Percentiles rank a stretch among this genome's conserved stretches.
Evolutionary conservation across 2,888 invertebrate genomes (phyloP).

Genomic region (Tricholauxania praeusta): DNA sequence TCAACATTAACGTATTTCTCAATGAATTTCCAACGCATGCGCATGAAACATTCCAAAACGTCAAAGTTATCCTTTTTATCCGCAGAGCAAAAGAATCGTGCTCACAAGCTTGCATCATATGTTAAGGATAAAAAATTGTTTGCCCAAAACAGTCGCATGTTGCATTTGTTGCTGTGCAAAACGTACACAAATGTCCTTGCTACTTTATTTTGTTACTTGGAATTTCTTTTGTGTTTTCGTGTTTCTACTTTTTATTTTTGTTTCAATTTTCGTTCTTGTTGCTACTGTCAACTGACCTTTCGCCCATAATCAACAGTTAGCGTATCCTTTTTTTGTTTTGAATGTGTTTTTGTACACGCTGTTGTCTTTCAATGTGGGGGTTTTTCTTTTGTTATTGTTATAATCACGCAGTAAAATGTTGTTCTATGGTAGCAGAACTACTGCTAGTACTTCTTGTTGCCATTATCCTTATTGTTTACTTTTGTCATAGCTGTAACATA

Average conservation of each 20-base stretch:
- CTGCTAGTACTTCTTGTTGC: background rate
- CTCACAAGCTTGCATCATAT: slow-evolving; percentile 51
- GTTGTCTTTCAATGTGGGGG: too few species aligned
- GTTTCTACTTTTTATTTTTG: background rate
- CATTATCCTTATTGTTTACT: background rate
- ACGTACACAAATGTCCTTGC: slow-evolving; percentile 40
- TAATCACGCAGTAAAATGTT: too few species aligned
- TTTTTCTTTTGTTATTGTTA: too few species aligned
- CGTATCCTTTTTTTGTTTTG: background rate
- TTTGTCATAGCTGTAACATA: background rate
- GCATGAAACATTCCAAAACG: slow-evolving; percentile 32
- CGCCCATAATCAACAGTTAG: slow-evolving; percentile 19
- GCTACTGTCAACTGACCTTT: slow-evolving; percentile 5
- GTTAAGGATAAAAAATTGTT: background rate
- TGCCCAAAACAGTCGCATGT: slow-evolving; percentile 32
- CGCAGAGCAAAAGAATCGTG: slow-evolving; percentile 39
- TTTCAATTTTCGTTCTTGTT: background rate
- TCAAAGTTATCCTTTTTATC: slow-evolving; percentile 16
- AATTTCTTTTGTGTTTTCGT: background rate
- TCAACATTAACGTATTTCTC: slow-evolving; percentile 42
- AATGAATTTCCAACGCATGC: slow-evolving; percentile 54
- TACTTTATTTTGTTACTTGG: background rate
- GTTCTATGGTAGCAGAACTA: too few species aligned
- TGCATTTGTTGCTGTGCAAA: slow-evolving; percentile 48
- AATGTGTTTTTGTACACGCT: background rate